phyloP scores from a whole-genome alignment of 1,140 invertebrate genomes.

The Drosophila arizonae region DNA sequence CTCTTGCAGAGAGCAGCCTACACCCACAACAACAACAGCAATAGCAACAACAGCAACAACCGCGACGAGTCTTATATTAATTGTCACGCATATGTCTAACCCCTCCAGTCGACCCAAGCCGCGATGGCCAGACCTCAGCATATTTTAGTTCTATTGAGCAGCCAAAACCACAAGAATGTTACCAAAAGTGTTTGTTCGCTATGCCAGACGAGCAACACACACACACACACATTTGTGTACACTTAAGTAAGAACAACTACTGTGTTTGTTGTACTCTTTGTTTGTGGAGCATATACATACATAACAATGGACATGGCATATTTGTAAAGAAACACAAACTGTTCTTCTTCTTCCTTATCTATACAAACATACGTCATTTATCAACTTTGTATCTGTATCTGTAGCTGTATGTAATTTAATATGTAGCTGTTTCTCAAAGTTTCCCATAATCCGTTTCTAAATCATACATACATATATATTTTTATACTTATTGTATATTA shows the following conservation, averaged over 20 bases:
- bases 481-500: no score
- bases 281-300: not conserved
- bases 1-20: not conserved
- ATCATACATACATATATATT: no score
- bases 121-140: conserved; percentile 38
- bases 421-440: no score
- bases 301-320: no score
- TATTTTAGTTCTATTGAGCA: conserved; percentile 76
- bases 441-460: no score
- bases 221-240: not conserved
- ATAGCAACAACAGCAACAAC: not conserved
- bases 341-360: not conserved
- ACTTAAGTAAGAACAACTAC: conserved; percentile 45
- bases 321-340: no score
- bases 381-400: no score
- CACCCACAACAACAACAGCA: conserved; percentile 5
- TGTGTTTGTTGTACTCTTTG: conserved; percentile 40
- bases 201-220: conserved; percentile 34
- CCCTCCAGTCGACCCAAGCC: conserved; percentile 49
- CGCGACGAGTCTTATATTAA: conserved; percentile 71
- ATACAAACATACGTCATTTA: no score
- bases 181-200: conserved; percentile 72
- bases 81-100: conserved; percentile 79
- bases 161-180: conserved; percentile 79
- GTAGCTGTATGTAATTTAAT: no score